Conservation (phyloP, 2,113 vertebrate genomes). For the Periophthalmodon schlosseri region DNA sequence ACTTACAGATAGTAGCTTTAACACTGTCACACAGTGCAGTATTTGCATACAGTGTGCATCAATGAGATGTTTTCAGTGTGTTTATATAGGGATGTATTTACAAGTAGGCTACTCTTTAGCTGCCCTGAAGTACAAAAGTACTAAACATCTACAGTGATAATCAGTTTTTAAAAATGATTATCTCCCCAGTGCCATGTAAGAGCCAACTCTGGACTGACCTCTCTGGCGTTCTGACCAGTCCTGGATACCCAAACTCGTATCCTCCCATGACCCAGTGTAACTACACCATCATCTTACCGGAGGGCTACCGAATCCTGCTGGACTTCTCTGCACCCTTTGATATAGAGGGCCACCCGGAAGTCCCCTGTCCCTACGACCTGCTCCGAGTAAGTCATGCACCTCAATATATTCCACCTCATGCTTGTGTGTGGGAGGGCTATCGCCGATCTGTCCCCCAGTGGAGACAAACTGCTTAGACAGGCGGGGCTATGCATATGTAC, state of each 20-base stretch:
- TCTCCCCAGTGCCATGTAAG: conserved; percentile 73
- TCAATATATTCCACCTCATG: conserved; percentile 78
- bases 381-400: conserved; percentile 76
- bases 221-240: conserved; percentile 79
- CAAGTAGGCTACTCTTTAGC: not conserved
- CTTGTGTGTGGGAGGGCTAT: conserved; percentile 43
- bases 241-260: conserved; percentile 73
- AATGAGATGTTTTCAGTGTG: not conserved
- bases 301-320: conserved; percentile 77
- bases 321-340: conserved; percentile 82
- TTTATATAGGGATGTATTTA: not conserved
- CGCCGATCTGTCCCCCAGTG: conserved; percentile 31
- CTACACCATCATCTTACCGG: conserved; percentile 74
- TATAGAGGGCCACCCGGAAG: conserved; percentile 75
- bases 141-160: not conserved
- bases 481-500: conserved; percentile 48
- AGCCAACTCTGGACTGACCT: conserved; percentile 66
- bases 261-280: conserved; percentile 79
- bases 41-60: not conserved
- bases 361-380: conserved; percentile 78
- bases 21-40: not conserved
- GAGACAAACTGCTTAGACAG: conserved; percentile 51
- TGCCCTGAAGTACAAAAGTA: not conserved
- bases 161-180: not conserved
- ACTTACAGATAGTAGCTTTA: too few relatives aligned